Base-by-base conservation (phyloP, 2,888 invertebrate species). In the Griposia aprilina region DNA sequence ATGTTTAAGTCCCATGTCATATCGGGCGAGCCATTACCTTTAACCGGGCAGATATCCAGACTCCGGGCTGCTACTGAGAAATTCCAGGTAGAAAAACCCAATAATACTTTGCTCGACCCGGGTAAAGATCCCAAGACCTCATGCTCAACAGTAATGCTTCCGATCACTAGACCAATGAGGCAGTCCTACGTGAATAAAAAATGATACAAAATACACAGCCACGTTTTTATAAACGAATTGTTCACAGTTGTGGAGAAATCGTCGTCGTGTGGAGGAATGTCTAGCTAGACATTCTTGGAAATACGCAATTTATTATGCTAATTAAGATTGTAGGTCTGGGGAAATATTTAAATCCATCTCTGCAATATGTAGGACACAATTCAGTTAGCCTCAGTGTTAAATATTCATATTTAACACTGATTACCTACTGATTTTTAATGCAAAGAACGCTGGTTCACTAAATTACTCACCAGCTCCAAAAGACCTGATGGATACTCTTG, bases 391-490 rank as follows among this genome's bases (percentile, higher is more conserved):
- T 48, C 11, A 11, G 11, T 48, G 45, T 45, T 60, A 30, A 36
- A 36, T 36, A n/a, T n/a, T n/a, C n/a, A n/a, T n/a, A n/a, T n/a
- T n/a, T n/a, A n/a, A n/a, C n/a, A n/a, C n/a, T n/a, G n/a, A n/a
- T n/a, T 36, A 36, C 30, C 30, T 60, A 30, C 30, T 30, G 60
- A 20, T 20, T 20, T 30, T 66, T n/a, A 17, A 17, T 45, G n/a
- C n/a, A n/a, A 20, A 66, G 41, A 65, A 2, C 11, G n/a, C 45
- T 20, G 30, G 1, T 36, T 36, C 30, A 36, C 30, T 36, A 36
- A 36, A 41, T 45, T 45, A 76, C 78, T 82, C 23, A 76, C 52
- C 36, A 50, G 41, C 11, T n/a, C 8, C 17, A 13, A 26, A 55
- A 48, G 45, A 60, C 17, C 17, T 23, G n/a, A 41, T 65, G 3